Base-by-base conservation (phyloP, 2,113 vertebrate species). In the Mixornis gularis region DNA sequence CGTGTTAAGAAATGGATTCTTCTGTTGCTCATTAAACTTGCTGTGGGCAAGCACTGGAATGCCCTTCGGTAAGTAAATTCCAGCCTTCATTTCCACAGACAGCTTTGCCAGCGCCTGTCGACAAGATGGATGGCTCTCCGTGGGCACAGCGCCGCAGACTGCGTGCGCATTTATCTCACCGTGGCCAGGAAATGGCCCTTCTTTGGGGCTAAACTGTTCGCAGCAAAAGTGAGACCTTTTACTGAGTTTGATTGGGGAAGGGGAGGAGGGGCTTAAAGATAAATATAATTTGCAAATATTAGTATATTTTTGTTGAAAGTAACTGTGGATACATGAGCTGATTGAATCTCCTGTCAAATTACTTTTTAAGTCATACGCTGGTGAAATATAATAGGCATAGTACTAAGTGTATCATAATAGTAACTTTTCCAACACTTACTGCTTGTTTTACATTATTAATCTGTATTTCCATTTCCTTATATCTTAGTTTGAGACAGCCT, bases 161-260 rank as follows among this genome's bases (percentile, higher is more conserved):
- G 99, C 18, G 95, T 99, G 73, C 98, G 99, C 91, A 99, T 99
- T 93, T 99, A 99, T 69, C 97, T 99, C 95, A 98, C 98, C 3
- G 99, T 99, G 40, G 98, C 98, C 87, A 98, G 99, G 93, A 99
- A 99, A 95, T 99, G 99, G 99, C 96, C 98, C 2, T 98, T 99
- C 96, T 99, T 99, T 89, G 99, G 99, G 36, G 98, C 99, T 70
- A 99, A 98, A 89, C 64, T 99, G 69, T 99, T 99, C 96, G 97
- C 98, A 93, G 98, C 98, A 65, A 98, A 98, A 98, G 99, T 99
- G 96, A 97, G 97, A 80, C 84, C 81, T 44, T 79, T 58, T 5
- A n/a, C 10, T 34, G 15, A 56, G 36, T 49, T n/a, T 29, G n/a
- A 56, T 1, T 18, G 21, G 22, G 38, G n/a, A 27, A 16, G 3